Conservation (phyloP, 2,113 vertebrate genomes). For the Cyanocitta stelleri region DNA sequence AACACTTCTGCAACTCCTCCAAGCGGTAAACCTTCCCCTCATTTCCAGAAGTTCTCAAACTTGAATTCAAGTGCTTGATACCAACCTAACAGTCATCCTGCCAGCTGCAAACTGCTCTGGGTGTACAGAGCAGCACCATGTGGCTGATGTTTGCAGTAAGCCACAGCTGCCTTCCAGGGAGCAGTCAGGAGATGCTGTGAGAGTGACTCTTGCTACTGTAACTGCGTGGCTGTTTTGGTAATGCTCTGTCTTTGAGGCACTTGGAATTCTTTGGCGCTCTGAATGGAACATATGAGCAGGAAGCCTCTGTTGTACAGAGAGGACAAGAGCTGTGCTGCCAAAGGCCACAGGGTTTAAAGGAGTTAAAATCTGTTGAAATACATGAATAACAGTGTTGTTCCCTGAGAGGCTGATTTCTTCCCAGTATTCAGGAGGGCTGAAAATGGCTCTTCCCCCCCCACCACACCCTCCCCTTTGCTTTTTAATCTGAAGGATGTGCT, state of each 20-base stretch:
- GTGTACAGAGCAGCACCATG: background rate
- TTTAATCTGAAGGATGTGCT: background rate
- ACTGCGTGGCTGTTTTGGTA: background rate
- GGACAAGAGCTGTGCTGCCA: background rate
- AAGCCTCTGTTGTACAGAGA: background rate
- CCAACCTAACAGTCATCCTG: background rate
- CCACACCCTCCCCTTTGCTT: background rate
- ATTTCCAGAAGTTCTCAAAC: background rate
- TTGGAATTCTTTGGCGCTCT: background rate
- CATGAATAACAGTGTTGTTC: rapidly evolving
- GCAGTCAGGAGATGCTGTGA: background rate
- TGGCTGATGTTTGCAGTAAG: background rate
- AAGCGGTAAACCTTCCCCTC: conserved; percentile 7
- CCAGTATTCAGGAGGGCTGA: background rate
- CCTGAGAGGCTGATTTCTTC: background rate
- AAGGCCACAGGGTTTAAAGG: background rate
- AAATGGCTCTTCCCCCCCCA: rapidly evolving
- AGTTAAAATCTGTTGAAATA: background rate
- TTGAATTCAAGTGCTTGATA: background rate
- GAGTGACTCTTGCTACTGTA: rapidly evolving
- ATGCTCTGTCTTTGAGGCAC: background rate
- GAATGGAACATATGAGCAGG: background rate
- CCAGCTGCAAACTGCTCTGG: background rate
- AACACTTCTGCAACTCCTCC: background rate
- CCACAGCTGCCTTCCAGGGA: background rate